Evolutionary conservation across 2,888 invertebrate genomes (phyloP).

Genomic region (Patella ulyssiponensis): DNA sequence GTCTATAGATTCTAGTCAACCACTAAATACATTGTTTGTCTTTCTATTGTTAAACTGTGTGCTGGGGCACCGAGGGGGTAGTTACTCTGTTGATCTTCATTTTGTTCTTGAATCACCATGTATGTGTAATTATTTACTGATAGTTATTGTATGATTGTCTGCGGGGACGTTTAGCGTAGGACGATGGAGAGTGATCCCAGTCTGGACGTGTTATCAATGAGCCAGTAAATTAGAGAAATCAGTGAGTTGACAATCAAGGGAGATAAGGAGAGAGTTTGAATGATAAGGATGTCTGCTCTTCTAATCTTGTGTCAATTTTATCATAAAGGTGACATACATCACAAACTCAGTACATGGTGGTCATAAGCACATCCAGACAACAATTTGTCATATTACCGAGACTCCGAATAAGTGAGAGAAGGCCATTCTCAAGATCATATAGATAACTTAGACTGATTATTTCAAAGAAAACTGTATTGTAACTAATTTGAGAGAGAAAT

Average conservation of each 20-base stretch:
- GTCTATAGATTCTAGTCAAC: too few relatives aligned
- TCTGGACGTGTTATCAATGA: neutral
- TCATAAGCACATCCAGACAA: too few relatives aligned
- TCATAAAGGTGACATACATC: conserved; percentile 7
- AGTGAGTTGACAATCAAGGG: neutral
- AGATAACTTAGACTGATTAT: too few relatives aligned
- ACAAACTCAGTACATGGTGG: neutral
- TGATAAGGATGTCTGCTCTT: neutral
- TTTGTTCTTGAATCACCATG: neutral
- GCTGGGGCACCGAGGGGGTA: neutral
- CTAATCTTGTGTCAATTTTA: conserved; percentile 5
- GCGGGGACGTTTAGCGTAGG: too few relatives aligned
- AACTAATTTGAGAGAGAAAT: too few relatives aligned
- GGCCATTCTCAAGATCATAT: too few relatives aligned
- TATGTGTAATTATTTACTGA: neutral
- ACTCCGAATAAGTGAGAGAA: too few relatives aligned
- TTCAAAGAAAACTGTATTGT: too few relatives aligned
- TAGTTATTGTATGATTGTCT: neutral
- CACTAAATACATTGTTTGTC: neutral
- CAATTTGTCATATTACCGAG: too few relatives aligned
- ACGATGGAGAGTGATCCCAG: too few relatives aligned
- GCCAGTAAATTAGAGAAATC: neutral
- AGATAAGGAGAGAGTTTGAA: neutral
- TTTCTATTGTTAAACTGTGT: neutral
- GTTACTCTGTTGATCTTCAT: neutral